Base-by-base conservation (phyloP, 2,797 vertebrate genomes). In the Dromococcyx pavoninus region DNA sequence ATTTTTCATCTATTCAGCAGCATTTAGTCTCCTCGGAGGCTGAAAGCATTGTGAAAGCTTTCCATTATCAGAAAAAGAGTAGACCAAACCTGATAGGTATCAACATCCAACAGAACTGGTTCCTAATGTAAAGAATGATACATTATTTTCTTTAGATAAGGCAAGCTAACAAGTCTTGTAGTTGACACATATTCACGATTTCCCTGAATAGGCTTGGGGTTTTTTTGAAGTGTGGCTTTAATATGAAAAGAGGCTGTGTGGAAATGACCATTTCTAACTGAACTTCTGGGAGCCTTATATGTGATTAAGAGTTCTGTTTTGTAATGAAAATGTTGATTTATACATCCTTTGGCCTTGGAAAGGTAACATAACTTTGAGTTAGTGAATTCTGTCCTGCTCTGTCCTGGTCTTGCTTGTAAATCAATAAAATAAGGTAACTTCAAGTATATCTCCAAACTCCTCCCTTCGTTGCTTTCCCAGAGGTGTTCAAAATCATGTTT, bases 1-100 rank as follows among this genome's bases (percentile, higher is more conserved):
- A 62, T 91, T 96, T 96, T 96, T 95, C 95, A 86, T 88, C 44
- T 86, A 69, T 93, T 95, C 93, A 95, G 94, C 93, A 95, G 56
- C 70, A 82, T 78, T 91, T 71, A 73, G 89, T 41, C 92, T 93
- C 86, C 8, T 0, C 72, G 57, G 46, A 86, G 69, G 75, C 94
- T 91, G 69, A 77, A 46, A 86, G 82, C 87, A 25, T 24, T 81
- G 30, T 76, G 61, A 94, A 91, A 95, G 94, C 67, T 93, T 92
- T 92, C 78, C 39, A 7, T n/a, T 77, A 54, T 71, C 84, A 60
- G 75, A 41, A 94, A 77, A 82, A 80, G 46, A 41, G 51, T 60
- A 86, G 79, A 71, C 65, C 72, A 91, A 70, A 64, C 15, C 48
- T 83, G 93, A 91, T 85, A 50, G 74, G 33, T 71, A 91, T 91